Percentiles rank a stretch among this genome's conserved stretches.
Conservation (phyloP, 92 coral and sea anemone species). For the Zoanthus gigantus region DNA sequence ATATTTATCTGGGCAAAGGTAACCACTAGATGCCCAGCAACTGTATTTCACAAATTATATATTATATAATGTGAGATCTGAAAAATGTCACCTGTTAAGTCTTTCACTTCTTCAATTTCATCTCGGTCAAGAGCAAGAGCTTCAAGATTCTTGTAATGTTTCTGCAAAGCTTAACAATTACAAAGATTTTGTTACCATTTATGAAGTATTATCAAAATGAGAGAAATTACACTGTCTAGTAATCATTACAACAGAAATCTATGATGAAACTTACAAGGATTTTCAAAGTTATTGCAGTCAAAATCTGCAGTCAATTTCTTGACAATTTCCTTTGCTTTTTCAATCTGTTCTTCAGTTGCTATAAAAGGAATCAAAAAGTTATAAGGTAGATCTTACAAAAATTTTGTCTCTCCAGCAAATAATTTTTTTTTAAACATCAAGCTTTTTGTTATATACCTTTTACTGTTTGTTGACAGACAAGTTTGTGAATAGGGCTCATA, state of each 20-base stretch:
- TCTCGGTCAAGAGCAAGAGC: constrained; percentile 97
- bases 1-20: too few species aligned
- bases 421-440: too few species aligned
- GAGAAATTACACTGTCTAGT: not conserved
- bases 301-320: constrained; percentile 79
- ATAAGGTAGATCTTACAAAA: too few species aligned
- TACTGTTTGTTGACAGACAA: too few species aligned
- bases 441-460: too few species aligned
- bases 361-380: not conserved
- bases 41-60: too few species aligned
- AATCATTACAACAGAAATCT: not conserved
- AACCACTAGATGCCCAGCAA: too few species aligned
- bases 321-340: constrained; percentile 90
- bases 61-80: too few species aligned
- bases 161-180: constrained; percentile 82
- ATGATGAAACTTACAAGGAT: constrained; percentile 84
- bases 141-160: constrained; percentile 91
- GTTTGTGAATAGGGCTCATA: too few species aligned
- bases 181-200: too few species aligned
- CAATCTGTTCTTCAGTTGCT: constrained; percentile 87
- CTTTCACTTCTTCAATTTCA: constrained; percentile 83
- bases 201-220: too few species aligned
- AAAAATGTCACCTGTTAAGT: constrained; percentile 76
- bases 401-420: too few species aligned
- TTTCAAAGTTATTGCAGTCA: constrained; percentile 77